phyloP scores from a whole-genome alignment of 2,888 invertebrate genomes.

The Ligdia adustata region DNA sequence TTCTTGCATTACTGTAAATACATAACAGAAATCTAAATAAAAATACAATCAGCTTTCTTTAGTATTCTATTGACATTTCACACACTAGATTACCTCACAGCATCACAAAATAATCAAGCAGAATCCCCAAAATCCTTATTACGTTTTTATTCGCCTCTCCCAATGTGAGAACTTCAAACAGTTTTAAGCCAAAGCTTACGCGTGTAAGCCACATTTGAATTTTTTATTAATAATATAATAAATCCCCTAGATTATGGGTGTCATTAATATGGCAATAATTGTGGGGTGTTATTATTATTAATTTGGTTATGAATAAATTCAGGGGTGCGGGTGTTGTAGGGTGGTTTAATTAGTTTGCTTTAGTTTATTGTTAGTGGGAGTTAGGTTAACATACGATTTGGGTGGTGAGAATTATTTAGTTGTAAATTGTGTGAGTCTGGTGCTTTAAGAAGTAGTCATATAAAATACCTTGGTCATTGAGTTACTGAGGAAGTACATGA shows the following conservation, averaged over 20 bases:
- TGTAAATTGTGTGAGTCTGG: too few species aligned
- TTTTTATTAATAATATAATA: conserved; percentile 77
- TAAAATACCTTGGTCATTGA: too few species aligned
- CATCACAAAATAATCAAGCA: conserved; percentile 10
- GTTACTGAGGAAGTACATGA: too few species aligned
- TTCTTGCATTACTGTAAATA: too few species aligned
- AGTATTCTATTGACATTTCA: conserved; percentile 62
- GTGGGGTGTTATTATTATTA: conserved; percentile 71
- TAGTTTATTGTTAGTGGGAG: conserved; percentile 13
- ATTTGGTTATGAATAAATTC: conserved; percentile 76
- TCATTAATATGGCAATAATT: conserved; percentile 56
- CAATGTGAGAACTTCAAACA: conserved; percentile 61
- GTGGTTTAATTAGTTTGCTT: conserved; percentile 18
- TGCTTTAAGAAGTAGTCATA: too few species aligned
- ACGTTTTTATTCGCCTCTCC: neutral
- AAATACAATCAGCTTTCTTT: too few species aligned
- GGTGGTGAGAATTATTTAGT: neutral
- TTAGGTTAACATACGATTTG: neutral
- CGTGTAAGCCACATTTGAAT: conserved; percentile 75
- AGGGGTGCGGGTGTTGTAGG: conserved; percentile 40
- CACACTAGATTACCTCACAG: conserved; percentile 50
- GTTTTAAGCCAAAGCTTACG: conserved; percentile 64
- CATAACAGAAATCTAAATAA: too few species aligned
- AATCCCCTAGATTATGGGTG: conserved; percentile 54
- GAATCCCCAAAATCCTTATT: conserved; percentile 5